phyloP scores from a whole-genome alignment of 2,888 invertebrate genomes.

The Chrysina gloriosa region DNA sequence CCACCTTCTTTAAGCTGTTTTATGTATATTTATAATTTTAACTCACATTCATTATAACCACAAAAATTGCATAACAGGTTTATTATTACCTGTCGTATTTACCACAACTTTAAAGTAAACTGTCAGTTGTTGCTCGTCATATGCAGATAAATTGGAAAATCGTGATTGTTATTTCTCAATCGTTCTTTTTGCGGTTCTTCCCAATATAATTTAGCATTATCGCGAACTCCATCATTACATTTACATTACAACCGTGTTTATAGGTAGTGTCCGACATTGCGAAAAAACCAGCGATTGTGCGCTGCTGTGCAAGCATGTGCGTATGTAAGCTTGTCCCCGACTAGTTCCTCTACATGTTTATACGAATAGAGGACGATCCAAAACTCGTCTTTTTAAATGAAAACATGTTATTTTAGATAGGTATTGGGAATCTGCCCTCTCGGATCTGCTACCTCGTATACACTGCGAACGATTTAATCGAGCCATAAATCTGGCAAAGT shows the following conservation, averaged over 20 bases:
- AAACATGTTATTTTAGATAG: slow-evolving; percentile 11
- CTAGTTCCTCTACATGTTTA: background rate
- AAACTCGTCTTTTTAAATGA: background rate
- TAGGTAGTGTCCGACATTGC: background rate
- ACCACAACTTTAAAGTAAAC: slow-evolving; percentile 20
- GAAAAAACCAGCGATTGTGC: slow-evolving; percentile 15
- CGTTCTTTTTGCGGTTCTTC: background rate
- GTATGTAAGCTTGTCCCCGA: background rate
- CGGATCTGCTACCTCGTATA: slow-evolving; percentile 4
- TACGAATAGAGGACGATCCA: background rate
- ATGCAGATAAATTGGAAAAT: slow-evolving; percentile 37
- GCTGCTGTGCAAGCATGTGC: background rate
- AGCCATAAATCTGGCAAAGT: slow-evolving; percentile 2
- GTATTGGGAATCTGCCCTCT: background rate
- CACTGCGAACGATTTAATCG: slow-evolving; percentile 17
- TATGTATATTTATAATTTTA: too few relatives aligned
- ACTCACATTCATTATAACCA: too few relatives aligned
- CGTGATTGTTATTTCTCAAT: slow-evolving; percentile 12
- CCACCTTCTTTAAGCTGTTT: too few relatives aligned
- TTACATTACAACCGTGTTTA: slow-evolving; percentile 9
- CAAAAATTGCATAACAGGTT: too few relatives aligned
- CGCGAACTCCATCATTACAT: slow-evolving; percentile 27
- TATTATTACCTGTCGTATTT: slow-evolving; percentile 19
- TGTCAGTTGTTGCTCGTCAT: background rate
- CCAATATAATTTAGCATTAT: slow-evolving; percentile 24